These are phyloP conservation scores for Austrolebias charrua DNA, from an alignment of 2,797 vertebrate species.

Conservation along the genomic window DNA sequence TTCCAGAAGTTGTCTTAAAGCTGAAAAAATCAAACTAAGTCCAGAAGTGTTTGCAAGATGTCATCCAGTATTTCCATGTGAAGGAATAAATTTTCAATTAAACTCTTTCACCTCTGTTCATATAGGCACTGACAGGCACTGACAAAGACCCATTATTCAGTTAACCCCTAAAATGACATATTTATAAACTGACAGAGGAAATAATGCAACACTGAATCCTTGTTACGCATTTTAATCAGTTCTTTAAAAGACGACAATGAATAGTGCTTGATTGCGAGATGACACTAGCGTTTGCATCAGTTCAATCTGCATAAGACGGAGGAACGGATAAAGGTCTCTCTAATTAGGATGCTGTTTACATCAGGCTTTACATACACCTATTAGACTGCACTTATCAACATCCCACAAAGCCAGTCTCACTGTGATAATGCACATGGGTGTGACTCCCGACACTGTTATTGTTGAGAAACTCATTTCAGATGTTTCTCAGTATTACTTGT, in stretches of 20 bases:
- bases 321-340: conserved; percentile 71
- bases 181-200: conserved; percentile 43
- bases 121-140: conserved; percentile 6
- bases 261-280: conserved; percentile 77
- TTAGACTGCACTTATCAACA: conserved; percentile 69
- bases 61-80: too few species aligned
- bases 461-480: conserved; percentile 69
- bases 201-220: conserved; percentile 52
- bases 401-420: conserved; percentile 63
- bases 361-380: conserved; percentile 65
- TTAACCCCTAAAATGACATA: conserved; percentile 37
- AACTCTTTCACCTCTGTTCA: conserved; percentile 14
- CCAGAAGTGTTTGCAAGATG: too few species aligned
- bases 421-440: conserved; percentile 63
- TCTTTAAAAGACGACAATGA: conserved; percentile 67
- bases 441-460: conserved; percentile 65
- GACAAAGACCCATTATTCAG: conserved; percentile 37
- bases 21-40: too few species aligned
- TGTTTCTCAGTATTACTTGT: conserved; percentile 75
- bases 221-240: conserved; percentile 72
- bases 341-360: conserved; percentile 74
- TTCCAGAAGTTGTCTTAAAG: too few species aligned
- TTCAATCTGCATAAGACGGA: conserved; percentile 72
- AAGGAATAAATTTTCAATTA: conserved; percentile 6
- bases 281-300: conserved; percentile 59